Evolutionary conservation across 1,140 invertebrate species (phyloP).

Genomic region (Archivesica marissinica): DNA sequence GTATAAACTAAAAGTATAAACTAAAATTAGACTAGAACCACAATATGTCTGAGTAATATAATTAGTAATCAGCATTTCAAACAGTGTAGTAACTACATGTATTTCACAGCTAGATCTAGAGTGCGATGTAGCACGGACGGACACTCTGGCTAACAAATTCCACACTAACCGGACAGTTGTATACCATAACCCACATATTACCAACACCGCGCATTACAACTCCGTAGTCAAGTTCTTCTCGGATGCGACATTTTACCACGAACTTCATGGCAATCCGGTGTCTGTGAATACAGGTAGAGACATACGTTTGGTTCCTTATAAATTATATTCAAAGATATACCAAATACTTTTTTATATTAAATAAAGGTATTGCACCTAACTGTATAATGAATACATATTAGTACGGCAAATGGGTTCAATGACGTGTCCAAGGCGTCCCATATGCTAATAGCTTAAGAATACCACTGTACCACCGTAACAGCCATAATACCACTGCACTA

Average conservation of each 20-base stretch:
- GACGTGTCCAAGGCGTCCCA: neutral
- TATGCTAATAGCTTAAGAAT: no score
- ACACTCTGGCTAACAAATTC: constrained; percentile 26
- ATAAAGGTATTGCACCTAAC: neutral
- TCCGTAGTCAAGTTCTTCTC: constrained; percentile 31
- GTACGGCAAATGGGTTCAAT: neutral
- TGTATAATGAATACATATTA: neutral
- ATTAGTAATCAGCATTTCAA: no score
- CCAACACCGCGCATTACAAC: constrained; percentile 28
- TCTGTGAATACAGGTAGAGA: constrained; percentile 46
- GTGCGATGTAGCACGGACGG: constrained; percentile 42
- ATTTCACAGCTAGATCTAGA: constrained; percentile 32
- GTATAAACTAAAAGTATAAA: no score
- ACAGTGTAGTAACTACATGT: neutral
- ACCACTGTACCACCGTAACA: no score
- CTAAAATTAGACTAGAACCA: no score
- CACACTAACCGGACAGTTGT: constrained; percentile 19
- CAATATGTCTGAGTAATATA: no score
- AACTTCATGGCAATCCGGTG: constrained; percentile 49
- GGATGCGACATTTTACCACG: constrained; percentile 40
- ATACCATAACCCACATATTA: constrained; percentile 24
- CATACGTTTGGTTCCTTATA: neutral
- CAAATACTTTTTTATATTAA: neutral
- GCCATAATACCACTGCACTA: no score
- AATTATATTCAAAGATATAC: neutral